phyloP scores from a whole-genome alignment of 2,113 vertebrate species.

The Dendropsophus ebraccatus region DNA sequence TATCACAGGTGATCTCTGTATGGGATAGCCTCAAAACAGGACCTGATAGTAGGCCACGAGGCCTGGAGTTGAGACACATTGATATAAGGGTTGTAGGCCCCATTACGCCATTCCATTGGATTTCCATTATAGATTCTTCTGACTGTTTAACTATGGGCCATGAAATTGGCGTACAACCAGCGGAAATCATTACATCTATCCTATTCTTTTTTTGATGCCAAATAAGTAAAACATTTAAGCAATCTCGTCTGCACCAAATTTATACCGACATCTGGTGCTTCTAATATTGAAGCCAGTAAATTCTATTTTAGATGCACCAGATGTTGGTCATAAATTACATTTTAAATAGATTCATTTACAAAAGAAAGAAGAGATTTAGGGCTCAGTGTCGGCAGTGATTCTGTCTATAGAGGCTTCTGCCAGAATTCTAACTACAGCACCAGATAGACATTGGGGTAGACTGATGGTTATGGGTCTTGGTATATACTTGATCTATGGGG shows the following conservation, averaged over 20 bases:
- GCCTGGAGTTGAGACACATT: too few relatives aligned
- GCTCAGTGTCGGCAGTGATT: background rate
- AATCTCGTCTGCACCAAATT: background rate
- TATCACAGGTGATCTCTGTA: too few relatives aligned
- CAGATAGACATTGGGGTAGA: background rate
- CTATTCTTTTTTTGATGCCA: background rate
- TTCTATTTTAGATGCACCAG: slow-evolving; percentile 9
- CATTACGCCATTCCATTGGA: too few relatives aligned
- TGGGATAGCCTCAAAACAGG: too few relatives aligned
- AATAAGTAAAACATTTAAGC: slow-evolving; percentile 11
- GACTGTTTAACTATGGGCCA: too few relatives aligned
- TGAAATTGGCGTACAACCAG: background rate
- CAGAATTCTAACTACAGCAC: background rate
- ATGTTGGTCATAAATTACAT: background rate
- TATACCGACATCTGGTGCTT: background rate
- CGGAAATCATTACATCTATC: background rate
- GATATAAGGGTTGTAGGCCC: too few relatives aligned
- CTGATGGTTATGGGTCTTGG: background rate
- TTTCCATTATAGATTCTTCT: too few relatives aligned
- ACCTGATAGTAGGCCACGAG: too few relatives aligned
- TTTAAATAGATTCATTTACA: slow-evolving; percentile 15
- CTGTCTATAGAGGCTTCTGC: background rate
- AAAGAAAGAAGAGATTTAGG: background rate
- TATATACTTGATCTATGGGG: background rate
- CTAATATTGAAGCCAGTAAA: background rate